phyloP scores from a whole-genome alignment of 2,888 invertebrate genomes.

The Zeuzera pyrina region DNA sequence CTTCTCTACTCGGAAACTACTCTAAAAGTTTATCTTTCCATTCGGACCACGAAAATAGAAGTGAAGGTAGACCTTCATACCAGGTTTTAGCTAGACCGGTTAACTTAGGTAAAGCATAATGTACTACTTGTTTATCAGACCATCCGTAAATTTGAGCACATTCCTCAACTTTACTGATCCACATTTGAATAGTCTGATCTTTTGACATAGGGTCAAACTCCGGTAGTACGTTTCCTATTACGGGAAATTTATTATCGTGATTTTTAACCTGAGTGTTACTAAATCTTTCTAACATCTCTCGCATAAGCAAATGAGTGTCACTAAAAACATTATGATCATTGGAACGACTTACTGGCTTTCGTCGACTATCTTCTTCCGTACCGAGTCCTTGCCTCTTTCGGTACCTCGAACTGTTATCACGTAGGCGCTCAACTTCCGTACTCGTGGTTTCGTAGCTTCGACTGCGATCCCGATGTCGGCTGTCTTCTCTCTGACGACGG shows the following conservation, averaged over 20 bases:
- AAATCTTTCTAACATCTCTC: neutral
- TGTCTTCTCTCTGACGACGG: too few relatives aligned
- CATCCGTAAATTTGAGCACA: slow-evolving; percentile 14
- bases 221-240: slow-evolving; percentile 12
- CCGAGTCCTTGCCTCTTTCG: too few relatives aligned
- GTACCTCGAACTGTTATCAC: too few relatives aligned
- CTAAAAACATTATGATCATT: neutral
- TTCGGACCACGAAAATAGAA: too few relatives aligned
- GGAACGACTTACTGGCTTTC: neutral
- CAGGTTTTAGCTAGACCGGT: too few relatives aligned
- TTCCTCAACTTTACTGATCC: slow-evolving; percentile 18
- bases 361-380: too few relatives aligned
- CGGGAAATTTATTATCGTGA: slow-evolving; percentile 7
- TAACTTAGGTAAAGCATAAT: too few relatives aligned
- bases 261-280: neutral
- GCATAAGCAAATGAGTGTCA: neutral
- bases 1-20: slow-evolving; percentile 13
- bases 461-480: too few relatives aligned
- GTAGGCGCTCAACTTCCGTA: too few relatives aligned
- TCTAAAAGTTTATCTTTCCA: slow-evolving; percentile 11
- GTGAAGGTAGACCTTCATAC: too few relatives aligned
- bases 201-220: slow-evolving; percentile 15
- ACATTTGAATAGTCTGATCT: slow-evolving; percentile 13
- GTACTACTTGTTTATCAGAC: too few relatives aligned
- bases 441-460: too few relatives aligned